Evolutionary conservation across 2,113 vertebrate genomes (phyloP).

Genomic region (Coptodon rendalli): DNA sequence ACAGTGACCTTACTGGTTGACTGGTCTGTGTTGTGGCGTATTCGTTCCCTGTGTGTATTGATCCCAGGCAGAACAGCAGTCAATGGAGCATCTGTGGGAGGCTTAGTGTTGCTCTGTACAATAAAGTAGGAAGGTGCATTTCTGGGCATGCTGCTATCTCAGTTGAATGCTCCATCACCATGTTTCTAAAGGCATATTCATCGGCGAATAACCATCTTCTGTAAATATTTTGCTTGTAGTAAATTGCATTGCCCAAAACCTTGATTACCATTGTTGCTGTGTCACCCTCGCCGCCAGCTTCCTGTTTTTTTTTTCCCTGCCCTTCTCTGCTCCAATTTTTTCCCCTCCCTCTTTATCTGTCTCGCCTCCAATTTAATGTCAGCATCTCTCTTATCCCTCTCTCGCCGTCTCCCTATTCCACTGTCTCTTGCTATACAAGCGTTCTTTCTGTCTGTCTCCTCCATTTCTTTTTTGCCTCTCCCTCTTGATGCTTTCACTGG

Average conservation of each 20-base stretch:
- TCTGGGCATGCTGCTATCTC: background rate
- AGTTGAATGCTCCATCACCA: background rate
- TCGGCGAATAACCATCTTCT: background rate
- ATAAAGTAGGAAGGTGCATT: background rate
- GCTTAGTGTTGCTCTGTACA: slow-evolving; percentile 44
- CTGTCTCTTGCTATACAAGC: slow-evolving; percentile 12
- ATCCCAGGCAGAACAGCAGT: slow-evolving; percentile 55
- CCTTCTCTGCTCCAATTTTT: slow-evolving; percentile 24
- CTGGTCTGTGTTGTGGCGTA: slow-evolving; percentile 37
- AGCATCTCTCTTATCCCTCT: slow-evolving; percentile 24
- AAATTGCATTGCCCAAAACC: slow-evolving; percentile 11
- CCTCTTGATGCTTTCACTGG: slow-evolving; percentile 37
- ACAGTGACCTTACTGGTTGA: slow-evolving; percentile 45
- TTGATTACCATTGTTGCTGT: slow-evolving; percentile 52
- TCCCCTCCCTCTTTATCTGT: slow-evolving; percentile 31
- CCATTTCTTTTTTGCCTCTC: background rate
- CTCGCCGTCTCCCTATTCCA: background rate
- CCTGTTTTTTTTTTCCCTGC: background rate
- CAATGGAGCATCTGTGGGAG: slow-evolving; percentile 63
- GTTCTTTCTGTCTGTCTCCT: slow-evolving; percentile 1
- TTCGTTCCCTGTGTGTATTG: slow-evolving; percentile 52
- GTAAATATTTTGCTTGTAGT: slow-evolving; percentile 24
- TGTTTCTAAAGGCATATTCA: slow-evolving; percentile 2
- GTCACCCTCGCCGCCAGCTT: slow-evolving; percentile 40
- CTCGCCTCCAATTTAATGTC: slow-evolving; percentile 46